Percentiles rank a stretch among this genome's conserved stretches.
These are phyloP conservation scores for Amiota mariae DNA, from an alignment of 2,888 invertebrate species.

Conservation along the genomic window DNA sequence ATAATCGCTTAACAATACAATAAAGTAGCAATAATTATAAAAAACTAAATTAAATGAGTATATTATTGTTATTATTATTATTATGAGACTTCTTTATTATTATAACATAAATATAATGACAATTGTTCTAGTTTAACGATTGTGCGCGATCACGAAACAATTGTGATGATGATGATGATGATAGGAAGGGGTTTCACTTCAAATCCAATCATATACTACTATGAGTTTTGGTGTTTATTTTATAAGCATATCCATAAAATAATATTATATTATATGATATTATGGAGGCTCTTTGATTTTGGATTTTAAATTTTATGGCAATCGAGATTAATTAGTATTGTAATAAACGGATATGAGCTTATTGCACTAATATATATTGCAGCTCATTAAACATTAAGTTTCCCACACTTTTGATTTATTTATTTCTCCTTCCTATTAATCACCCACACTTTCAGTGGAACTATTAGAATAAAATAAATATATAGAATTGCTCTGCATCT, in stretches of 20 bases:
- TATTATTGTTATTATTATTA: slow-evolving; percentile 57
- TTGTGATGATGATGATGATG: background rate
- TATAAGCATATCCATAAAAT: too few relatives aligned
- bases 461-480: background rate
- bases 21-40: slow-evolving; percentile 72
- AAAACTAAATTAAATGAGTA: slow-evolving; percentile 62
- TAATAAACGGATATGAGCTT: background rate
- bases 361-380: background rate
- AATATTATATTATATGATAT: too few relatives aligned
- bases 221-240: slow-evolving; percentile 9
- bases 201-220: slow-evolving; percentile 24
- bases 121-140: too few relatives aligned
- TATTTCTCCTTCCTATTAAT: background rate
- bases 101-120: background rate
- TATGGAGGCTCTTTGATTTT: too few relatives aligned
- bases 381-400: background rate
- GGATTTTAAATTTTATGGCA: too few relatives aligned
- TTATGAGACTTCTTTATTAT: slow-evolving; percentile 33
- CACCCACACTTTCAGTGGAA: background rate
- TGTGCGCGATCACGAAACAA: background rate
- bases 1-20: slow-evolving; percentile 71
- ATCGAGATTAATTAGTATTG: too few relatives aligned
- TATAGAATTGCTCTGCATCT: too few relatives aligned
- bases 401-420: background rate
- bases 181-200: slow-evolving; percentile 20